A percentile compares a stretch with the other conserved stretches of the same genome.
These are phyloP conservation scores for Serripes groenlandicus DNA, from an alignment of 2,888 invertebrate genomes.

Conservation along the genomic window DNA sequence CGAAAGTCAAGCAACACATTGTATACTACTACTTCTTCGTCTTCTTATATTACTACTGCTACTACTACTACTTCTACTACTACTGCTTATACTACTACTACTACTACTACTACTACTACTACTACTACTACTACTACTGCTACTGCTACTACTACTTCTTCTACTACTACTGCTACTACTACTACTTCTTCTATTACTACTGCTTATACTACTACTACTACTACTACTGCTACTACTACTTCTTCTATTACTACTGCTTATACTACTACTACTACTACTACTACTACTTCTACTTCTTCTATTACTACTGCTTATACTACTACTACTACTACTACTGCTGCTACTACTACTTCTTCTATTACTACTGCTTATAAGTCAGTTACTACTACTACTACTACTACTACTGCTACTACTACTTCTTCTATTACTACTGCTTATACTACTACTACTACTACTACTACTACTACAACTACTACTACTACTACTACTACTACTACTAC, in stretches of 20 bases:
- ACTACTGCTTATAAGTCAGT: background rate
- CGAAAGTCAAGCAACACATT: too few relatives aligned
- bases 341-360: background rate
- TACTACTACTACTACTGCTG: background rate
- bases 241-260: too few relatives aligned
- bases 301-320: too few relatives aligned
- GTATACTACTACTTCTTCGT: background rate
- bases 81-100: too few relatives aligned
- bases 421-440: too few relatives aligned
- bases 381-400: constrained; percentile 10
- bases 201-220: too few relatives aligned
- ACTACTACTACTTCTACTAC: background rate
- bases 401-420: constrained; percentile 9
- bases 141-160: constrained; percentile 24
- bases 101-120: background rate
- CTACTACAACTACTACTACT: constrained; percentile 6
- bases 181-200: background rate
- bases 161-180: constrained; percentile 15
- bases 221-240: too few relatives aligned
- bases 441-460: too few relatives aligned
- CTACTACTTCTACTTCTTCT: too few relatives aligned
- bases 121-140: constrained; percentile 24
- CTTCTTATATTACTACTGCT: background rate
- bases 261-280: too few relatives aligned
- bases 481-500: constrained; percentile 18